Base-by-base conservation (phyloP, 1,140 invertebrate species). In the Archivesica marissinica region DNA sequence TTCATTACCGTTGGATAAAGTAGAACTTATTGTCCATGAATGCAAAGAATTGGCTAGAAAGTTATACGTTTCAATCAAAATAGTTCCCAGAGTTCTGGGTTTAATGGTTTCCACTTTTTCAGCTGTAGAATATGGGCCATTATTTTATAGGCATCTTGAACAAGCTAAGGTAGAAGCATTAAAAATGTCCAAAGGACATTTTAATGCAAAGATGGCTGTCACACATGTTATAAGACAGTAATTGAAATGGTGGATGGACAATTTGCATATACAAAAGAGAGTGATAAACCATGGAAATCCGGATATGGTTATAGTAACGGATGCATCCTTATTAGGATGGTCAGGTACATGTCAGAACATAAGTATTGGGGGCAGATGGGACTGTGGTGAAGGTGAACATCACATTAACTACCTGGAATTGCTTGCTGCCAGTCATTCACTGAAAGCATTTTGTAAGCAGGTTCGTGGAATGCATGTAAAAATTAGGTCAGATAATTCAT, bases 1-100 rank as follows among this genome's bases (percentile, higher is more conserved):
- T n/a, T n/a, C n/a, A n/a, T n/a, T n/a, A n/a, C 64, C 87, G 28
- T 9, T 66, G 52, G 75, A 77, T 11, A 86, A 79, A 59, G 47
- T 78, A 28, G 3, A 77, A 28, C 70, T 61, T 59, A 68, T 88
- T 33, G 17, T 52, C n/a, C 47, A 47, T 52, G 1, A n/a, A 70
- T 81, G 78, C 47, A 47, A 0, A 70, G 44, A 70, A 28, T 33
- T 81, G 38, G 15, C 6, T 0, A 50, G 28, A 28, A 38, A 78
- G 56, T 2, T 39, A 1, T 35, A 17, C 15, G 23, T 28, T 47
- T 44, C 17, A 44, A 64, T 79, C 13, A 25, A 59, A 66, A 41
- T 66, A 23, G 35, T 79, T 41, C 35, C 59, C 9, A 39, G 25
- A 33, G 23, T 64, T 68, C 28, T 64, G 25, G 59, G 56, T 7